Percentiles rank a stretch among this genome's conserved stretches.
These are phyloP conservation scores for Brenthis ino DNA, from an alignment of 2,888 invertebrate species.

Conservation along the genomic window DNA sequence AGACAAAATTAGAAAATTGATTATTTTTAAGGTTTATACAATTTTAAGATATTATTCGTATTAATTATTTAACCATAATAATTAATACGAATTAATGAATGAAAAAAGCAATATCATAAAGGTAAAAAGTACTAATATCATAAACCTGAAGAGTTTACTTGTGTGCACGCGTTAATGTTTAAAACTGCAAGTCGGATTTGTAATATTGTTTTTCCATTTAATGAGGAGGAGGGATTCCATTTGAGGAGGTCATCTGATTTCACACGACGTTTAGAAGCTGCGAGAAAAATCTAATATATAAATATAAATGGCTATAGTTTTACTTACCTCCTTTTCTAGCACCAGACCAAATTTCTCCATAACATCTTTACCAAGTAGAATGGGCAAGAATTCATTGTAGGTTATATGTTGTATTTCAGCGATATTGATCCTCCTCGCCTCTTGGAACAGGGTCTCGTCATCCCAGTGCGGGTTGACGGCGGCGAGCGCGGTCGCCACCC, in stretches of 20 bases:
- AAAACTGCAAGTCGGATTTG: too few species aligned
- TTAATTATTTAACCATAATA: not conserved
- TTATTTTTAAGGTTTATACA: too few species aligned
- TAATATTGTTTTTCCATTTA: too few species aligned
- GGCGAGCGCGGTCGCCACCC: constrained; percentile 88
- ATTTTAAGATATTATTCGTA: too few species aligned
- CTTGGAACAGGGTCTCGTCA: constrained; percentile 95
- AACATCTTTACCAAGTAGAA: constrained; percentile 93
- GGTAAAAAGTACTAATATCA: too few species aligned
- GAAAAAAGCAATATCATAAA: not conserved
- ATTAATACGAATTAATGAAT: too few species aligned
- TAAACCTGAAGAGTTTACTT: too few species aligned
- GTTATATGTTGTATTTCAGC: constrained; percentile 95
- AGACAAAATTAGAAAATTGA: constrained; percentile 42
- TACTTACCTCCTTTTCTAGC: constrained; percentile 87
- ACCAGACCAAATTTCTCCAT: constrained; percentile 95
- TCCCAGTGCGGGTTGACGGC: constrained; percentile 96
- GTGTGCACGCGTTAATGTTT: too few species aligned
- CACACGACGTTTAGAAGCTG: too few species aligned
- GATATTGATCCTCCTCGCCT: constrained; percentile 91
- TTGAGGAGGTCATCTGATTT: too few species aligned
- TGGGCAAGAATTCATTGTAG: constrained; percentile 94
- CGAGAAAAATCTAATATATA: not conserved
- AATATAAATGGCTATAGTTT: not conserved
- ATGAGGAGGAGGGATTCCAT: too few species aligned